Base-by-base conservation (phyloP, 2,113 vertebrate genomes). In the Perca fluviatilis region DNA sequence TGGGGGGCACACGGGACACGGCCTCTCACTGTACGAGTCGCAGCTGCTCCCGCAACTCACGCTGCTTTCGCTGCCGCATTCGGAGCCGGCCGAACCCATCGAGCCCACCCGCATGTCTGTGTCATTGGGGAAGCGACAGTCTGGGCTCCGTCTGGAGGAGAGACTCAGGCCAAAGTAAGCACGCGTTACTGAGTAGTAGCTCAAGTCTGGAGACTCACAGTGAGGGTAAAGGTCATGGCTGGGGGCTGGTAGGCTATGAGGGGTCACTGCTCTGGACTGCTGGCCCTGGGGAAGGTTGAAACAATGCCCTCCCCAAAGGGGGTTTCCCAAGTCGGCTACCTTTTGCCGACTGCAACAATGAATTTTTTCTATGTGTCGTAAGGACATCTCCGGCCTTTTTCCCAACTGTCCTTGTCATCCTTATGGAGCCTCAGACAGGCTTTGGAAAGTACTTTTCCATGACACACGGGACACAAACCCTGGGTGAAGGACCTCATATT, bases 51-150 rank as follows among this genome's bases (percentile, higher is more conserved):
- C 94, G 15, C 97, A 97, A 82, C 98, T 99, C 86, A 95, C 54
- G 47, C 97, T 97, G 88, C 98, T 97, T 84, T 99, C 98, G 0
- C 98, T 99, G 93, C 97, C 97, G 88, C 98, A 99, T 68, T 99
- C 98, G 0, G 98, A 99, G 18, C 97, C 96, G 0, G 97, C 95
- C 0, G 97, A 97, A 83, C 96, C 96, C 18, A 97, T 94, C 0
- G 97, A 97, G 86, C 96, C 96, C 1, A 96, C 94, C 23, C 97
- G 94, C 30, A 96, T 96, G 81, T 98, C 97, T 0, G 95, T 90
- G 86, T 99, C 97, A 27, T 95, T 79, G 30, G 97, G 95, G 91
- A 97, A 97, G 82, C 96, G 96, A 69, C 95, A 92, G 81, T 99
- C 97, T 0, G 97, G 97, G 76, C 97, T 98, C 15, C 95, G 96